A percentile compares a stretch with the other conserved stretches of the same genome.
Conservation (phyloP, 2,113 vertebrate genomes). For the Pangasianodon gigas region DNA sequence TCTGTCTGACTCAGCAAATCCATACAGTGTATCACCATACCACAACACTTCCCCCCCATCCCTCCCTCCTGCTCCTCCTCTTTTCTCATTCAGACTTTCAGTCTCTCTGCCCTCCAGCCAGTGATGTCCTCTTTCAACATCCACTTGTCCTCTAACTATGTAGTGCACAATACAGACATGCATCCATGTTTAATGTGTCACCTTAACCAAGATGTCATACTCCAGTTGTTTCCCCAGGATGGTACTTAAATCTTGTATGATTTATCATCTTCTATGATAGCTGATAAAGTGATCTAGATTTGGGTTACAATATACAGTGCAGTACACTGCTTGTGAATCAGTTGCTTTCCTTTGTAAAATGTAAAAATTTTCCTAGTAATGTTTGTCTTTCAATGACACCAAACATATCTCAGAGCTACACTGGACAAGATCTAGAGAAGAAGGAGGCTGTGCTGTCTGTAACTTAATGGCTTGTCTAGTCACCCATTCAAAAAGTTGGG, state of each 20-base stretch:
- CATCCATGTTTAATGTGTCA: background rate
- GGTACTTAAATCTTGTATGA: background rate
- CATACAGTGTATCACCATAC: constrained; percentile 16
- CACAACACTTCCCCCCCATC: background rate
- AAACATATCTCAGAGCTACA: background rate
- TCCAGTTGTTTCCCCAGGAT: background rate
- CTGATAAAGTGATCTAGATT: background rate
- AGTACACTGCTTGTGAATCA: background rate
- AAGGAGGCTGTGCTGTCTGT: background rate
- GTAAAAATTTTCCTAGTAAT: background rate
- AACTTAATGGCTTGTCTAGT: background rate
- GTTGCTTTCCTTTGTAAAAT: background rate
- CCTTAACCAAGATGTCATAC: background rate
- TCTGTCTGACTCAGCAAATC: background rate
- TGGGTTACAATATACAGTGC: background rate
- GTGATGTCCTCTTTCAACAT: constrained; percentile 10
- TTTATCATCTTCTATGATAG: too few species aligned
- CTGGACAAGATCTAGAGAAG: background rate
- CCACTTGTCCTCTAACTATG: constrained; percentile 19
- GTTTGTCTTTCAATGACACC: background rate
- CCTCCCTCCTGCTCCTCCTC: constrained; percentile 6
- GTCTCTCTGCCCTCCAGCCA: constrained; percentile 23
- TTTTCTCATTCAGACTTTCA: constrained; percentile 5
- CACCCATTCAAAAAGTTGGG: background rate
- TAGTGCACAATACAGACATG: constrained; percentile 1